These are phyloP conservation scores for Cryptocephalus moraei DNA, from an alignment of 2,888 invertebrate species.

Conservation along the genomic window DNA sequence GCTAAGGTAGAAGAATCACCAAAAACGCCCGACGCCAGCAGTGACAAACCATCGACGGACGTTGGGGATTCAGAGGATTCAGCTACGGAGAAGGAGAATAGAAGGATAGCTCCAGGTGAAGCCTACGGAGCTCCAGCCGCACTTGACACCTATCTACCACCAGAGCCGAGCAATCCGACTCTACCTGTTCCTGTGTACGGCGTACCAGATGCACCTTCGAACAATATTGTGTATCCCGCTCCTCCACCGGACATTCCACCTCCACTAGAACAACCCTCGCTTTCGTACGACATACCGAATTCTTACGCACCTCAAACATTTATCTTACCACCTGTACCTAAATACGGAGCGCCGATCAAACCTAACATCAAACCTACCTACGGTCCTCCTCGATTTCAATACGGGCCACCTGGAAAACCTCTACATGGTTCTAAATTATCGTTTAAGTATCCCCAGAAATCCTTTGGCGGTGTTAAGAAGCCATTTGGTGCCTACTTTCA, in stretches of 20 bases:
- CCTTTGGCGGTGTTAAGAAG: constrained; percentile 26
- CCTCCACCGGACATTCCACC: constrained; percentile 41
- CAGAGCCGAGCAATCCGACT: constrained; percentile 37
- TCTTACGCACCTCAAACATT: too few relatives aligned
- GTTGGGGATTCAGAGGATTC: constrained; percentile 26
- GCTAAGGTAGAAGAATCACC: constrained; percentile 7
- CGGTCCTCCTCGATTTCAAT: constrained; percentile 34
- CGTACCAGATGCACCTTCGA: constrained; percentile 42
- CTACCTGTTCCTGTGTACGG: constrained; percentile 50
- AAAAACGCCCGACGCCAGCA: constrained; percentile 5
- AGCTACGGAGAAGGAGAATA: constrained; percentile 27
- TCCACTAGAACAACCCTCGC: constrained; percentile 20
- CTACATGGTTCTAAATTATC: constrained; percentile 27
- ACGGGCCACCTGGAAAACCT: constrained; percentile 27
- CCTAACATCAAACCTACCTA: constrained; percentile 35
- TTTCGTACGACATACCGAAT: constrained; percentile 24
- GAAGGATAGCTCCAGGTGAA: constrained; percentile 32
- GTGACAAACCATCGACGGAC: constrained; percentile 8
- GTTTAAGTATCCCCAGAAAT: constrained; percentile 29
- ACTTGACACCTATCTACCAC: constrained; percentile 32
- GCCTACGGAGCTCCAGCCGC: constrained; percentile 48
- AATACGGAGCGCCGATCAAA: constrained; percentile 15
- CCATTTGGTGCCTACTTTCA: constrained; percentile 23
- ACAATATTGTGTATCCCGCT: constrained; percentile 37
- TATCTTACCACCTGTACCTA: constrained; percentile 8